Evolutionary conservation across 2,113 vertebrate genomes (phyloP).

Genomic region (Anser brachyrhynchus): DNA sequence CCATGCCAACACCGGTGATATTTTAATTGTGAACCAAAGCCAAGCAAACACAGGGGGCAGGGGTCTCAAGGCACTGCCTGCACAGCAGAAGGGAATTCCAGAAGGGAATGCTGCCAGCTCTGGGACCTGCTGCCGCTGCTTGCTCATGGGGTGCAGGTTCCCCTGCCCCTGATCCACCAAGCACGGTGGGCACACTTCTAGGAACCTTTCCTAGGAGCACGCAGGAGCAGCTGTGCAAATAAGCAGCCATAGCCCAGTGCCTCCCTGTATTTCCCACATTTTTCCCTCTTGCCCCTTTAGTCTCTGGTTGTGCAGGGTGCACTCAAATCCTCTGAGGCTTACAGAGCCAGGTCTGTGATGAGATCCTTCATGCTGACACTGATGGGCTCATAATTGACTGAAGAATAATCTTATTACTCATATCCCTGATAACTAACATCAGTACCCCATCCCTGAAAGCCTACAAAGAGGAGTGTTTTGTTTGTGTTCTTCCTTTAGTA

Average conservation of each 20-base stretch:
- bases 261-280: neutral
- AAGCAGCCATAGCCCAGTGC: neutral
- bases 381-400: neutral
- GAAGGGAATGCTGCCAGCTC: no score
- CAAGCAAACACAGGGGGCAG: neutral
- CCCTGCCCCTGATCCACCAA: neutral
- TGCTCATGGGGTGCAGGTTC: no score
- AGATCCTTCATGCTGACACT: neutral
- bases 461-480: constrained; percentile 17
- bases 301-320: accelerated
- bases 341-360: neutral
- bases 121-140: no score
- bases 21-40: neutral
- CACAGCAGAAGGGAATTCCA: no score
- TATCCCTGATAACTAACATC: neutral
- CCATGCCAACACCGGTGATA: neutral
- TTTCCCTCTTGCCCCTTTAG: neutral
- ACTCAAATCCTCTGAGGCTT: neutral
- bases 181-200: no score
- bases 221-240: neutral
- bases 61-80: neutral
- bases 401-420: constrained; percentile 5
- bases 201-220: neutral
- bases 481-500: constrained; percentile 18
- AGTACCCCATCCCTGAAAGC: neutral